Percentiles rank a stretch among this genome's conserved stretches.
These are phyloP conservation scores for Tetrax tetrax DNA, from an alignment of 2,113 vertebrate genomes.

Conservation along the genomic window DNA sequence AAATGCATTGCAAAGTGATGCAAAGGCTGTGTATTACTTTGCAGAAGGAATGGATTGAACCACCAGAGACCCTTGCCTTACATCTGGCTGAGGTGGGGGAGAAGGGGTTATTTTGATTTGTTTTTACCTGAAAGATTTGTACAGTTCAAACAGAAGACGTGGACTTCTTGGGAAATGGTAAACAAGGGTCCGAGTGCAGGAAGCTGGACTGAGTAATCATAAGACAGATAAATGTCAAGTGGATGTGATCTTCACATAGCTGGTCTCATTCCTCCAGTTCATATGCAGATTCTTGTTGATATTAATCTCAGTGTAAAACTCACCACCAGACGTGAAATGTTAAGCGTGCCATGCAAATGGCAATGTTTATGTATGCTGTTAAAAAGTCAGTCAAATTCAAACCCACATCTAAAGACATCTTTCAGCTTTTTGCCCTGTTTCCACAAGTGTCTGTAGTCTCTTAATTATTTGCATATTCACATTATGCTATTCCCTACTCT, in stretches of 20 bases:
- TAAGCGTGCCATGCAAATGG: conserved; percentile 12
- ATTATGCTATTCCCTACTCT: background rate
- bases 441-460: background rate
- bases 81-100: background rate
- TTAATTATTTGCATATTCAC: conserved; percentile 5
- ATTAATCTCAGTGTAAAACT: conserved; percentile 26
- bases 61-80: background rate
- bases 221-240: background rate
- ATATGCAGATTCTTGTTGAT: background rate
- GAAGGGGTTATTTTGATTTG: background rate
- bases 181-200: background rate
- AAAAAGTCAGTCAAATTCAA: conserved; percentile 41
- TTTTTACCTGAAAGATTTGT: background rate
- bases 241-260: background rate
- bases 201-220: background rate
- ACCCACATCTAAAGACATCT: background rate
- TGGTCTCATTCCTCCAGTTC: background rate
- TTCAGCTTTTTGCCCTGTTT: background rate
- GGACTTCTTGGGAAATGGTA: background rate
- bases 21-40: background rate
- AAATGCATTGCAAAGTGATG: background rate
- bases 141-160: background rate
- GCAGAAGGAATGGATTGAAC: background rate
- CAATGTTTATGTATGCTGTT: background rate
- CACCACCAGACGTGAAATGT: conserved; percentile 20